Conservation (phyloP, 1,140 invertebrate species). For the silkworm (Bombyx mori) region ASM3026992v2 NC_085128.1:6031501-6032000, state of each 20-base stretch:
- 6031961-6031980: no score
- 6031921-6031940: background rate
- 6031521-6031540: constrained; percentile 16
- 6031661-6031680: constrained; percentile 12
- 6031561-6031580: constrained; percentile 11
- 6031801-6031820: no score
- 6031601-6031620: constrained; percentile 14
- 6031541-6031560: constrained; percentile 14
- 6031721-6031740: constrained; percentile 5
- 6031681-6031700: constrained; percentile 13
- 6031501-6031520: no score
- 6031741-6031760: constrained; percentile 10
- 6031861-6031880: background rate
- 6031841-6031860: no score
- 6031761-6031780: constrained; percentile 2
- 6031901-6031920: background rate
- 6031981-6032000: background rate
- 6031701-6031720: constrained; percentile 11
- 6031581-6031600: constrained; percentile 11
- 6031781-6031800: no score
- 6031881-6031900: background rate
- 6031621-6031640: constrained; percentile 9
- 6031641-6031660: constrained; percentile 1
- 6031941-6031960: background rate
- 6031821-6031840: no score